Evolutionary conservation across 2,888 invertebrate genomes (phyloP).

Genomic region (Amaurobius ferox): DNA sequence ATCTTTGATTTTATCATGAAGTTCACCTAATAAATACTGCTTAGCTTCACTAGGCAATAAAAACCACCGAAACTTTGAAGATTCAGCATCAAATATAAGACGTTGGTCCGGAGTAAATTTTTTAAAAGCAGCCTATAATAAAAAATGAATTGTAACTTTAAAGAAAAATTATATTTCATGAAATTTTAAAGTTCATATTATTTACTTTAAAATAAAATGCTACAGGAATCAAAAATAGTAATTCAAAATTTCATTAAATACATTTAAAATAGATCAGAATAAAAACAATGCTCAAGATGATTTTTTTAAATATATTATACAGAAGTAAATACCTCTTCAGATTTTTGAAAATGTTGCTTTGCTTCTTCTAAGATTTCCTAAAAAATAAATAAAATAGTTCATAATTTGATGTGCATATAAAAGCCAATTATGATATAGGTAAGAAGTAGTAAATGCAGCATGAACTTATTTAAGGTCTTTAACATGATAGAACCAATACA

Average conservation of each 20-base stretch:
- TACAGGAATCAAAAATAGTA: neutral
- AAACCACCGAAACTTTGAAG: conserved; percentile 89
- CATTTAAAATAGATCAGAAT: too few relatives aligned
- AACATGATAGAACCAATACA: too few relatives aligned
- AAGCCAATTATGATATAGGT: too few relatives aligned
- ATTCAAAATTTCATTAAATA: neutral
- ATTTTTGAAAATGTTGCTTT: conserved; percentile 85
- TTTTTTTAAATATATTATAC: too few relatives aligned
- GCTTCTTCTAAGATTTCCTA: conserved; percentile 88
- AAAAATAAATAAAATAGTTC: conserved; percentile 76
- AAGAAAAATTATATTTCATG: too few relatives aligned
- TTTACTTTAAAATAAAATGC: too few relatives aligned
- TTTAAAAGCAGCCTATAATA: conserved; percentile 82
- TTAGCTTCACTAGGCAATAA: conserved; percentile 92
- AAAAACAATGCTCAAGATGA: too few relatives aligned
- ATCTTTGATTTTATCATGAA: neutral
- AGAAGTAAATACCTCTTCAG: conserved; percentile 77
- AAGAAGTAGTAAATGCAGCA: too few relatives aligned
- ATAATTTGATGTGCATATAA: too few relatives aligned
- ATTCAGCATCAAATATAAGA: conserved; percentile 83
- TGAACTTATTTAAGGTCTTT: too few relatives aligned
- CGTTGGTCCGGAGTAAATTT: conserved; percentile 86
- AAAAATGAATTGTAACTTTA: neutral
- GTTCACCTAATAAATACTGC: conserved; percentile 80
- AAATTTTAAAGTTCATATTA: too few relatives aligned